Evolutionary conservation across 1,140 invertebrate species (phyloP), one percentile per base, ranked within the genome.

Genomic region (Muscidifurax raptorellus): DNA sequence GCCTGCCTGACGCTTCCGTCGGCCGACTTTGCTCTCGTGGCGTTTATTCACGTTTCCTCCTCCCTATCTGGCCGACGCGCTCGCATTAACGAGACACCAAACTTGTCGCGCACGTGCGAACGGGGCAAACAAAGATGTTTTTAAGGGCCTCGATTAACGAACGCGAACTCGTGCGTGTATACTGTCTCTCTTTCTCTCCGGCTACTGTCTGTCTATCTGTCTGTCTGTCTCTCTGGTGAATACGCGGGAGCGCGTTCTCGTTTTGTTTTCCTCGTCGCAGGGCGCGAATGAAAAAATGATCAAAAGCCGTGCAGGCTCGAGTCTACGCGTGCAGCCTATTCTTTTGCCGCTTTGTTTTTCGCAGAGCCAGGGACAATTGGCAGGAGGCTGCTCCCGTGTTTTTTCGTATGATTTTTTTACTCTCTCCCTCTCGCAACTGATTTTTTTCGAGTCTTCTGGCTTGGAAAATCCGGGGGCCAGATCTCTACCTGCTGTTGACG

Each of bases 131-230:
- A 78, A 59, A 32, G 40, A 32, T 71, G n/a, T 78, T 83, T 71
- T 83, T 83, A 83, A 83, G 81, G 81, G 82, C 9, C 28, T 67
- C 75, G 82, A 83, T 71, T 72, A 71, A 83, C 40, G 74, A 83
- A 78, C 22, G 27, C 52, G 30, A 44, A 59, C 52, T 18, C 25
- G 30, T 40, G 72, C 36, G 36, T 74, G 18, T 32, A 25, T 7
- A 30, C n/a, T n/a, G 28, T 74, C n/a, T 10, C 28, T 71, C 10
- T 71, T n/a, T 71, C 5, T 28, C 13, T 71, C 28, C 1, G 32
- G 32, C 36, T 40, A 5, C 36, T 18, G 13, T 52, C 47, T 52
- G 13, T 18, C 47, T 52, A 1, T 52, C 9, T 40, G 9, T 40
- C 36, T 40, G 36, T 3, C 47, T 52, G 18, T 52, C 47, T 52